Evolutionary conservation across 2,113 vertebrate genomes (phyloP).

Genomic region (Oostethus manadensis): DNA sequence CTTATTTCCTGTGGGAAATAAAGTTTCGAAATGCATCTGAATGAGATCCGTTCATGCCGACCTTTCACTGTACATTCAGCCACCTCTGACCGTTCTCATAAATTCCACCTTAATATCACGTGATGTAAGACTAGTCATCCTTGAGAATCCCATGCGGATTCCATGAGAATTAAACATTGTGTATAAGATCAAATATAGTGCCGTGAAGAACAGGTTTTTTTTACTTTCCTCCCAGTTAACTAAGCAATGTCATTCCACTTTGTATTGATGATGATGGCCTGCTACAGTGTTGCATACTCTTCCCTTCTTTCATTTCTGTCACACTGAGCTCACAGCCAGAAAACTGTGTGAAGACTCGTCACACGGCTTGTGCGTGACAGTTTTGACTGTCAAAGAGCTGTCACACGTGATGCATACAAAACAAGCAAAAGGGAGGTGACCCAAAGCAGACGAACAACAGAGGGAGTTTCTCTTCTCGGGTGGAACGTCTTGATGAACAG

Average conservation of each 20-base stretch:
- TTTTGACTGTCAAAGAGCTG: slow-evolving; percentile 52
- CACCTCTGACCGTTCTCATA: too few species aligned
- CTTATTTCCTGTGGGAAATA: too few species aligned
- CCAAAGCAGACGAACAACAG: slow-evolving; percentile 21
- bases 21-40: too few species aligned
- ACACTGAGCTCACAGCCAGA: slow-evolving; percentile 37
- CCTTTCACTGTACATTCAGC: too few species aligned
- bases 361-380: slow-evolving; percentile 41
- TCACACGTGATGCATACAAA: slow-evolving; percentile 32
- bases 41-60: too few species aligned
- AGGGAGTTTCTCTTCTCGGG: slow-evolving; percentile 34
- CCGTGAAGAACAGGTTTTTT: background rate
- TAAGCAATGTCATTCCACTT: too few species aligned
- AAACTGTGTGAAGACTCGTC: slow-evolving; percentile 60
- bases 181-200: background rate
- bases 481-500: slow-evolving; percentile 7
- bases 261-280: slow-evolving; percentile 34
- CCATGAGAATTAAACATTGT: slow-evolving; percentile 21
- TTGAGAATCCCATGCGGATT: too few species aligned
- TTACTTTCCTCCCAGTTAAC: too few species aligned
- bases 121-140: background rate
- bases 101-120: too few species aligned
- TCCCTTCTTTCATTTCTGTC: slow-evolving; percentile 34
- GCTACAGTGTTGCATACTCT: slow-evolving; percentile 34
- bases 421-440: slow-evolving; percentile 17